Conservation (phyloP, 2,113 vertebrate species). For the Microtus montanus region DNA sequence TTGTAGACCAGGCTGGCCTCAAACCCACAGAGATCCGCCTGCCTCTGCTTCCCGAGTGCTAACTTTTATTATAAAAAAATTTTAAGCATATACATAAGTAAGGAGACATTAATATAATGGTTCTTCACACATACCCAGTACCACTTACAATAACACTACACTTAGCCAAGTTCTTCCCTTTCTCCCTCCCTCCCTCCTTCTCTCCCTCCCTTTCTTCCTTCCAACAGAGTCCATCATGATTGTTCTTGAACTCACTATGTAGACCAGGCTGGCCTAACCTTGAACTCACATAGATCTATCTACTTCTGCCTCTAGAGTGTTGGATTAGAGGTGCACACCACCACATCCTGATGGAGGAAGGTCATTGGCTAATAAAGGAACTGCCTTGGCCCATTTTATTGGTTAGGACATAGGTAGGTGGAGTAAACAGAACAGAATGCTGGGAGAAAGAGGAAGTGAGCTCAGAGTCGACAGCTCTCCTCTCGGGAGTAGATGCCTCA, state of each 20-base stretch:
- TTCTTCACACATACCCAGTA: background rate
- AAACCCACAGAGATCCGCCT: too few species aligned
- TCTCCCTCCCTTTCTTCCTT: background rate
- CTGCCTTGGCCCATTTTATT: too few species aligned
- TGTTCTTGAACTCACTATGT: background rate
- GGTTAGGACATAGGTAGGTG: too few species aligned
- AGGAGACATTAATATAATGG: background rate
- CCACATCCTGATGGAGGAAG: too few species aligned
- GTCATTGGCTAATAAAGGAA: too few species aligned
- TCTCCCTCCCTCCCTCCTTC: background rate
- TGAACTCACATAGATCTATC: background rate
- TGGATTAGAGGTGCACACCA: background rate
- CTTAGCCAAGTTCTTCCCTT: background rate
- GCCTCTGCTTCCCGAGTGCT: background rate
- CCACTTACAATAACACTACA: background rate
- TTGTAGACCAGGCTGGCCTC: too few species aligned
- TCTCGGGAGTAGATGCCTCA: too few species aligned
- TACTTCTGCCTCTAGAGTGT: background rate
- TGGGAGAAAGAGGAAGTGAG: too few species aligned
- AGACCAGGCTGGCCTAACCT: background rate
- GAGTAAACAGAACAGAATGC: too few species aligned
- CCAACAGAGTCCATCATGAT: background rate
- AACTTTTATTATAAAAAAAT: slow-evolving; percentile 37
- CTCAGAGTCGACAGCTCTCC: too few species aligned
- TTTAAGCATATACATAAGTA: background rate